Conservation (phyloP, 2,888 invertebrate species). For the Philereme transversata region DNA sequence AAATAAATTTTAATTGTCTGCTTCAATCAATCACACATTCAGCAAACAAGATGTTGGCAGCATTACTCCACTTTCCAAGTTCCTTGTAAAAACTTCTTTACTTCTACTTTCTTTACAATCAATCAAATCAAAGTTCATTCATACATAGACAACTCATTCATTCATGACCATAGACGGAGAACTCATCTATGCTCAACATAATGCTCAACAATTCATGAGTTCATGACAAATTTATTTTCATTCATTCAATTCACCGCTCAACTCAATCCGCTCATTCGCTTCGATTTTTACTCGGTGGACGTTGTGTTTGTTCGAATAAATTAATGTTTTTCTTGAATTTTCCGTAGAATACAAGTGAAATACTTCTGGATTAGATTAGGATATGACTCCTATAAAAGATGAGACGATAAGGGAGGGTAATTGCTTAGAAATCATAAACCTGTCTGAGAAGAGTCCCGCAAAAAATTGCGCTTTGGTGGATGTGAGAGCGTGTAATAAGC, state of each 20-base stretch:
- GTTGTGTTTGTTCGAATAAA: constrained; percentile 31
- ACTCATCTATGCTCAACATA: no score
- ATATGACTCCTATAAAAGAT: constrained; percentile 83
- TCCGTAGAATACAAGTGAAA: constrained; percentile 20
- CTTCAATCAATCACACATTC: no score
- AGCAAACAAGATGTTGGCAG: no score
- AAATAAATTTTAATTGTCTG: no score
- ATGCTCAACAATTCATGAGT: no score
- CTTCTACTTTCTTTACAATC: no score
- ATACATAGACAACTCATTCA: constrained; percentile 24
- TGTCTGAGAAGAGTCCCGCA: constrained; percentile 76
- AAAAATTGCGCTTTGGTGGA: constrained; percentile 82
- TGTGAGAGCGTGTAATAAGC: constrained; percentile 88
- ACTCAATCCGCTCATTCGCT: constrained; percentile 33
- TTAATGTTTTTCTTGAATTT: constrained; percentile 25
- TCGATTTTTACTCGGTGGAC: constrained; percentile 50
- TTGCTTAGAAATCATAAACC: constrained; percentile 76
- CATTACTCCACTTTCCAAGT: no score
- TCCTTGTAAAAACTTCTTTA: no score
- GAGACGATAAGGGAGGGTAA: constrained; percentile 75
- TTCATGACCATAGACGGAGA: constrained; percentile 1
- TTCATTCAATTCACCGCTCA: constrained; percentile 1
- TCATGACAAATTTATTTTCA: constrained; percentile 1
- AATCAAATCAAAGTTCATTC: constrained; percentile 12
- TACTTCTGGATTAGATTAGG: constrained; percentile 43